Evolutionary conservation across 1,140 invertebrate genomes (phyloP), one percentile per base, ranked within the genome.

Genomic region (Manduca sexta): DNA sequence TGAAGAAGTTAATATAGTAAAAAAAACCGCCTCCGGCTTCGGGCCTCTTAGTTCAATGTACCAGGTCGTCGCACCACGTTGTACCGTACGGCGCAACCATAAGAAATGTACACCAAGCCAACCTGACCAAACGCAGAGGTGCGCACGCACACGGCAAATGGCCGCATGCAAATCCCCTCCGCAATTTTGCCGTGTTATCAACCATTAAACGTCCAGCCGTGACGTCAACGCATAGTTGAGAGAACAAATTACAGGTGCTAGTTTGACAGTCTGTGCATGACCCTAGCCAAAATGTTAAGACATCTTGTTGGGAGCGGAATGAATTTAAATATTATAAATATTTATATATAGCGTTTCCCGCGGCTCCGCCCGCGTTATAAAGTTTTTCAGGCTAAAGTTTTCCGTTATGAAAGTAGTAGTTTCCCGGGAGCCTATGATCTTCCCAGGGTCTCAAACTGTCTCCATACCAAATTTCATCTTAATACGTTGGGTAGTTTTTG

Each of bases 21-120:
- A 51, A 64, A 63, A 60, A 60, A 61, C 44, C 51, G 52, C 49
- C 34, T 31, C 55, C 52, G 67, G 63, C 61, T 60, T 42, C 64
- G 56, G 62, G 71, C 64, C 69, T 61, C 74, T 67, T 69, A 64
- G 81, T 84, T 82, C 78, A 79, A 76, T 68, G 78, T 57, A 69
- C 75, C 64, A 64, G 81, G 81, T 84, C 78, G 81, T 55, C 78
- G 78, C 67, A 62, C 80, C 64, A 70, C 44, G 60, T 49, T 70
- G 58, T 84, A 84, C 80, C 80, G 80, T 84, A 81, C 72, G 69
- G 60, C 50, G 50, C 29, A 52, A 62, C 72, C 68, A 79, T 78
- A 79, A 78, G 73, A 75, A 71, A 79, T 62, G 59, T 60, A 72
- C 68, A 63, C 45, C 52, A 59, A 49, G 52, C 37, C 60, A 65